phyloP scores from a whole-genome alignment of 1,140 invertebrate species.

The Caenorhabditis tropicalis region DNA sequence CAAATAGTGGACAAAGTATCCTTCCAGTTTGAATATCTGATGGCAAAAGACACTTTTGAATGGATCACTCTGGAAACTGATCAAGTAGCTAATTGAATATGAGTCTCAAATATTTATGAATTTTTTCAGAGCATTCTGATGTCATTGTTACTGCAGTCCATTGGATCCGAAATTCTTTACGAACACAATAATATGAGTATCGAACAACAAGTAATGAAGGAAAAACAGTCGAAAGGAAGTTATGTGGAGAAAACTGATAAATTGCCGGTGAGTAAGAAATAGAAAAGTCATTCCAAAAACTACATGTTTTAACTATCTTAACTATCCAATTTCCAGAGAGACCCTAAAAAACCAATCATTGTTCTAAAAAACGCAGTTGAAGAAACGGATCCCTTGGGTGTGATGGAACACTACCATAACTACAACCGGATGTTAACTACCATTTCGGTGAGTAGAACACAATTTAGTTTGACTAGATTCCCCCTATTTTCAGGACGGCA shows the following conservation, averaged over 20 bases:
- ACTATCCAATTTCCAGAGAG: neutral
- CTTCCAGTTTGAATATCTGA: conserved; percentile 57
- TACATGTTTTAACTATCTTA: no score
- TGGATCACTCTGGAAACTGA: conserved; percentile 55
- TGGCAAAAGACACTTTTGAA: conserved; percentile 55
- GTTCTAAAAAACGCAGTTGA: conserved; percentile 23
- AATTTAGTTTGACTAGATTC: neutral
- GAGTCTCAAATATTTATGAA: neutral
- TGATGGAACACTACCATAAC: conserved; percentile 37
- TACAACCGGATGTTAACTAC: conserved; percentile 37
- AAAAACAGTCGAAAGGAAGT: conserved; percentile 16
- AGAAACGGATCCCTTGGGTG: conserved; percentile 29
- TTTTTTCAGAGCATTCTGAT: conserved; percentile 52
- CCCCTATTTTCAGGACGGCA: conserved; percentile 19
- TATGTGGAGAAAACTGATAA: conserved; percentile 8
- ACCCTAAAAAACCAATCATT: conserved; percentile 28
- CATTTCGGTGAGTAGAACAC: conserved; percentile 27
- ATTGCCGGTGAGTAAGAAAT: neutral
- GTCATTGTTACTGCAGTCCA: conserved; percentile 52
- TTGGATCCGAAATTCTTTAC: conserved; percentile 53
- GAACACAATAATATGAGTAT: conserved; percentile 53
- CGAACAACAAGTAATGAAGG: conserved; percentile 25
- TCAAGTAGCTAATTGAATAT: conserved; percentile 3
- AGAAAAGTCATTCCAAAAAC: neutral
- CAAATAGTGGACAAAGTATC: conserved; percentile 20